phyloP scores from a whole-genome alignment of 35 echinoderm and acorn worm genomes.

The Stichopus chloronotus region DNA sequence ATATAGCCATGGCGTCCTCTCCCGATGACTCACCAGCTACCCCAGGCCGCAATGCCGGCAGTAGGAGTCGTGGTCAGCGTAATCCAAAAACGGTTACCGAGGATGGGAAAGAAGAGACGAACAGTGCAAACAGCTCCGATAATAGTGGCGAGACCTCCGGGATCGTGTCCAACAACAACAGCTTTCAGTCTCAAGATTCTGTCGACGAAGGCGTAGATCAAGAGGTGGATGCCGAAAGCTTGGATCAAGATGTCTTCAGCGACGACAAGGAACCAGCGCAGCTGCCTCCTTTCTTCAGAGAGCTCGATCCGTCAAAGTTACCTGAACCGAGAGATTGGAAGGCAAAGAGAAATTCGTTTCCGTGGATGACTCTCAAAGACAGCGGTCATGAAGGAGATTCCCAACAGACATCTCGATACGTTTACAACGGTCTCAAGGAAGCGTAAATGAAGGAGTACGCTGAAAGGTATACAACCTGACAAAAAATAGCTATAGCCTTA shows the following conservation, averaged over 20 bases:
- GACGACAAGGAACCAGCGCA: background rate
- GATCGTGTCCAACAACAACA: slow-evolving; percentile 90
- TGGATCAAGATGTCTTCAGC: slow-evolving; percentile 1
- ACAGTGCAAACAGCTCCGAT: slow-evolving; percentile 57
- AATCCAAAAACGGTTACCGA: background rate
- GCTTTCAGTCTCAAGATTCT: slow-evolving; percentile 98
- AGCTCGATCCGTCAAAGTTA: slow-evolving; percentile 32
- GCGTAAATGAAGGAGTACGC: background rate
- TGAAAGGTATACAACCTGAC: background rate
- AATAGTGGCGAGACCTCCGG: slow-evolving; percentile 89
- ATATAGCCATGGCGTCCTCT: background rate
- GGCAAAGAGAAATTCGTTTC: slow-evolving; percentile 49
- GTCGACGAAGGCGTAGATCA: slow-evolving; percentile 63
- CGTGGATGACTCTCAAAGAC: slow-evolving; percentile 48
- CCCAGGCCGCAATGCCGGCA: slow-evolving; percentile 7
- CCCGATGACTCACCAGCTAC: background rate
- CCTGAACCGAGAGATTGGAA: slow-evolving; percentile 44
- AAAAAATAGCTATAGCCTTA: background rate
- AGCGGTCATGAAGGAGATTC: slow-evolving; percentile 36
- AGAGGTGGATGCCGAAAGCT: slow-evolving; percentile 6
- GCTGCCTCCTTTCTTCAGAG: background rate
- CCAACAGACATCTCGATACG: slow-evolving; percentile 16
- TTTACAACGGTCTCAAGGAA: slow-evolving; percentile 41
- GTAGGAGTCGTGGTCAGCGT: background rate
- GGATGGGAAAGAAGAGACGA: slow-evolving; percentile 51